phyloP scores from a whole-genome alignment of 2,888 invertebrate species.

The Lepidonotus clava region DNA sequence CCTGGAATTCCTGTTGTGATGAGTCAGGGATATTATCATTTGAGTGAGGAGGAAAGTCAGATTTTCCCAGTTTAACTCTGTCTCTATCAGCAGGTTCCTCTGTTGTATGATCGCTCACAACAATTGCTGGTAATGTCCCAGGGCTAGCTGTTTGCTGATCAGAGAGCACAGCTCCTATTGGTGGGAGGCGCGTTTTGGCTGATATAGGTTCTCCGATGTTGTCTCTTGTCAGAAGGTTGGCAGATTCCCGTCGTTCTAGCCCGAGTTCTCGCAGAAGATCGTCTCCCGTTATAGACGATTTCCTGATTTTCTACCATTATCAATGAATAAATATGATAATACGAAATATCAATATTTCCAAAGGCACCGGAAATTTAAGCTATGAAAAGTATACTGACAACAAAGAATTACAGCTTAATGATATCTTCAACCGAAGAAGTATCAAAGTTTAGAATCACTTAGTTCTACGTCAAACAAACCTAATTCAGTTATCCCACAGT shows the following conservation, averaged over 20 bases:
- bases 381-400: no score
- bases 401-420: no score
- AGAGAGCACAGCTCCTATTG: neutral
- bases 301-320: neutral
- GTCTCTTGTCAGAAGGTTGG: neutral
- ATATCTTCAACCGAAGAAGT: no score
- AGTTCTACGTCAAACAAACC: no score
- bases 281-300: slow-evolving; percentile 6
- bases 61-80: neutral
- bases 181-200: neutral
- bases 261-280: neutral
- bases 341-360: no score
- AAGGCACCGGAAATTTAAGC: no score
- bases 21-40: no score
- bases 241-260: neutral
- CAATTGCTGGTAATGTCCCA: neutral
- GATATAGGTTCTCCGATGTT: neutral
- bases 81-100: neutral
- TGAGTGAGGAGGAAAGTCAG: no score
- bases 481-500: no score
- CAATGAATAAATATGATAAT: no score
- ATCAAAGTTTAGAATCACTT: no score
- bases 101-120: neutral
- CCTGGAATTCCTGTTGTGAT: neutral
- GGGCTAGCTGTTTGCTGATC: neutral